Conservation (phyloP, 1,140 invertebrate species). For the Drosophila rhopaloa region DNA sequence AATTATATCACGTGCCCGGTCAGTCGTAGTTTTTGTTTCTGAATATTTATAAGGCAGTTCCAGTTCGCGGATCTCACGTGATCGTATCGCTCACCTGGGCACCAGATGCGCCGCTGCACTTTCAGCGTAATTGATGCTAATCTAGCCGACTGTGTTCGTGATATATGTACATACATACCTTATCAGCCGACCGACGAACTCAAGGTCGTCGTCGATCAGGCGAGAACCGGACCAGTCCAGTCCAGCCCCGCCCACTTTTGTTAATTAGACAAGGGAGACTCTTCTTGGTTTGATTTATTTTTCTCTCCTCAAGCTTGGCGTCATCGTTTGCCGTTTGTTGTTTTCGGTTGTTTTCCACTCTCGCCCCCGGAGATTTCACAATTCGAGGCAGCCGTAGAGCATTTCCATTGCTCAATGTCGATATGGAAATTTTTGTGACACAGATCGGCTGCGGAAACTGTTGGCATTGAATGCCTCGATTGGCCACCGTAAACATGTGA, state of each 20-base stretch:
- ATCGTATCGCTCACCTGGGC: conserved; percentile 32
- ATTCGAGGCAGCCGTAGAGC: conserved; percentile 26
- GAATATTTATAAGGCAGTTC: conserved; percentile 25
- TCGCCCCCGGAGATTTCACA: conserved; percentile 54
- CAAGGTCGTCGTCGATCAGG: conserved; percentile 41
- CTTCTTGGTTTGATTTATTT: conserved; percentile 38
- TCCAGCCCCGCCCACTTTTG: conserved; percentile 34
- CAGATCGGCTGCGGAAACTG: conserved; percentile 56
- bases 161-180: too few relatives aligned
- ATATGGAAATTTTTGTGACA: conserved; percentile 70
- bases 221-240: conserved; percentile 21
- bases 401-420: conserved; percentile 56
- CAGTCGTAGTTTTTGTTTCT: conserved; percentile 12
- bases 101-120: conserved; percentile 19
- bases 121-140: conserved; percentile 31
- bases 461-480: conserved; percentile 54
- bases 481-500: conserved; percentile 27
- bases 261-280: conserved; percentile 35
- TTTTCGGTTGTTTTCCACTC: conserved; percentile 24
- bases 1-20: conserved; percentile 60
- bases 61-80: conserved; percentile 52
- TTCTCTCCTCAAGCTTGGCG: conserved; percentile 29
- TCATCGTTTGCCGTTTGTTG: conserved; percentile 29
- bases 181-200: conserved; percentile 25
- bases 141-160: conserved; percentile 16